Conservation (phyloP, 2,888 invertebrate genomes). For the Drosophila buzzatii region DNA sequence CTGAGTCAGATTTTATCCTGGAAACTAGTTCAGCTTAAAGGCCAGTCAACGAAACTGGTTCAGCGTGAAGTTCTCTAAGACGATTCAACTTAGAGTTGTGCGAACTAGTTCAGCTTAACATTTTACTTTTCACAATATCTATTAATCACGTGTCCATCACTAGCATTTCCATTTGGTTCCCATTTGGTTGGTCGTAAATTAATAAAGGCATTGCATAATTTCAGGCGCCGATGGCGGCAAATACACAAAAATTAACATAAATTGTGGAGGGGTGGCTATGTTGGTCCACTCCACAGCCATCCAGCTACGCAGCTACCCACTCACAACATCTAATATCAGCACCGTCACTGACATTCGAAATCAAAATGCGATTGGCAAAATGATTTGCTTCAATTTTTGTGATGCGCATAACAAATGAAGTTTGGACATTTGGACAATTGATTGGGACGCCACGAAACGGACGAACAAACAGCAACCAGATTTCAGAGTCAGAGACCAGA, state of each 20-base stretch:
- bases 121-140: neutral
- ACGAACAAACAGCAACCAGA: constrained; percentile 58
- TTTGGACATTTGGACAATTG: constrained; percentile 79
- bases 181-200: constrained; percentile 71
- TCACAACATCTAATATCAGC: constrained; percentile 57
- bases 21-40: neutral
- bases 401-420: constrained; percentile 81
- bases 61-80: neutral
- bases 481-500: constrained; percentile 49
- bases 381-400: constrained; percentile 81
- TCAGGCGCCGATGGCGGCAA: constrained; percentile 71
- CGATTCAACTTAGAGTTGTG: neutral
- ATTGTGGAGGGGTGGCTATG: constrained; percentile 51
- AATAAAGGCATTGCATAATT: constrained; percentile 80
- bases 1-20: too few species aligned
- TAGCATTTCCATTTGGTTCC: constrained; percentile 24
- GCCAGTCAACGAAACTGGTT: neutral
- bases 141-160: constrained; percentile 45
- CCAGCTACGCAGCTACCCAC: neutral
- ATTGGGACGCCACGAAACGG: constrained; percentile 69
- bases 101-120: neutral
- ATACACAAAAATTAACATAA: constrained; percentile 78
- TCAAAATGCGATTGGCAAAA: constrained; percentile 82
- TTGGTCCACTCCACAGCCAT: neutral
- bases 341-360: constrained; percentile 75